Evolutionary conservation across 2,888 invertebrate genomes (phyloP), one percentile per base, ranked within the genome.

Genomic region (Eupithecia abbreviata): DNA sequence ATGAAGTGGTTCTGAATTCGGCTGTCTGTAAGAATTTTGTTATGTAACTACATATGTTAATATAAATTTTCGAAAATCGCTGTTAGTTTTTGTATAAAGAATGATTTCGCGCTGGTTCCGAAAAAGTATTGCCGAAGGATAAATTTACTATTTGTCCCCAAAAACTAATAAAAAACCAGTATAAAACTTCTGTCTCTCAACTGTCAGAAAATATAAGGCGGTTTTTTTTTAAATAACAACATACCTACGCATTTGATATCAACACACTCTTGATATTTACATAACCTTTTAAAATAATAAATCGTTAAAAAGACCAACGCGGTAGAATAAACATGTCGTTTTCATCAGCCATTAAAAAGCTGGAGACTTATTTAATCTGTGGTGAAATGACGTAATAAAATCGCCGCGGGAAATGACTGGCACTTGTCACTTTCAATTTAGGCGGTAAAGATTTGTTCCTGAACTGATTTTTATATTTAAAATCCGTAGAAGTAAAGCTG

Each of bases 261-360:
- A 58, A 58, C n/a, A 9, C 58, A 58, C 15, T 9, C 58, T 58
- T 58, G 18, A 62, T 62, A 62, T 62, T 62, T 62, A 62, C 18
- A 62, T 62, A 62, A 12, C 30, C 18, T 62, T 62, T 66, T 66
- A 66, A 66, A 66, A 66, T 42, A 66, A 66, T 62, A 62, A 66
- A 66, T 66, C 42, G 66, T 42, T 66, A 7, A 42, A 66, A 41
- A 42, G 6, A 7, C 42, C 42, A 42, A 15, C 15, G 66, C 15
- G 41, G 7, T 42, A 15, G 42, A 42, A 42, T 66, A 66, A 42
- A 66, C 66, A 66, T 13, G 66, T 66, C 66, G 42, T 42, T 66
- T 15, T 6, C 66, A 15, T 42, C 9, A 6, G 66, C 66, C 13
- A 42, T 42, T 66, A 15, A 66, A 66, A 15, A 66, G 15, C 6